phyloP scores from a whole-genome alignment of 2,113 vertebrate genomes.

The Mola mola region DNA sequence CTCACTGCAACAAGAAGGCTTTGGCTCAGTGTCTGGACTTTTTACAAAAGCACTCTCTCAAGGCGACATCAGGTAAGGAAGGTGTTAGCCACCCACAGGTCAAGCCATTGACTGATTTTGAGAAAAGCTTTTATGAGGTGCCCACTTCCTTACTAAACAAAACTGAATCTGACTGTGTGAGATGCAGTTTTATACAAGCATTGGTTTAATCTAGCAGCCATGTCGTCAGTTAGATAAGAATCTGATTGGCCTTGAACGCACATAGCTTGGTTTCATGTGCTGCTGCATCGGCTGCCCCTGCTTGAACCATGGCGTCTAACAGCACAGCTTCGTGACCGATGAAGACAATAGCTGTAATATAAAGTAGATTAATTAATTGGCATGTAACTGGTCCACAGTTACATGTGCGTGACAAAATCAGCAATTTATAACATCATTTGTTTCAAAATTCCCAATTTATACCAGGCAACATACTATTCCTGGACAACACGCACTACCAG shows the following conservation, averaged over 20 bases:
- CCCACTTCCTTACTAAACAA: neutral
- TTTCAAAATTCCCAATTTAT: too few relatives aligned
- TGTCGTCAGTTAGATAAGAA: slow-evolving; percentile 1
- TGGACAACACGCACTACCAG: too few relatives aligned
- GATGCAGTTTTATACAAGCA: neutral
- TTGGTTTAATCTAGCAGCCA: neutral
- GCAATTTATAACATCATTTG: too few relatives aligned
- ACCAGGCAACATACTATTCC: too few relatives aligned
- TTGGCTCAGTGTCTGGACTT: slow-evolving; percentile 95
- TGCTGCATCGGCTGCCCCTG: too few relatives aligned
- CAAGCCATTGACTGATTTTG: slow-evolving; percentile 5
- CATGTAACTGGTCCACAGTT: too few relatives aligned
- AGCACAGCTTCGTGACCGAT: too few relatives aligned
- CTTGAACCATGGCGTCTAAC: too few relatives aligned
- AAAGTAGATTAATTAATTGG: too few relatives aligned
- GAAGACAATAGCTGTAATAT: too few relatives aligned
- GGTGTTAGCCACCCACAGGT: slow-evolving; percentile 8
- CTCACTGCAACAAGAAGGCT: slow-evolving; percentile 95
- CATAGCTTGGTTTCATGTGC: neutral
- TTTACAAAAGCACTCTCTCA: slow-evolving; percentile 92
- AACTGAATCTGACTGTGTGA: neutral
- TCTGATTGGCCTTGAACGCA: neutral
- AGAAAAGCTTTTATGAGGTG: slow-evolving; percentile 23
- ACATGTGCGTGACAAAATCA: too few relatives aligned
- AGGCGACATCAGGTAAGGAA: slow-evolving; percentile 89